Evolutionary conservation across 1,140 invertebrate genomes (phyloP), one percentile per base, ranked within the genome.

Genomic region (Drosophila sturtevanti): DNA sequence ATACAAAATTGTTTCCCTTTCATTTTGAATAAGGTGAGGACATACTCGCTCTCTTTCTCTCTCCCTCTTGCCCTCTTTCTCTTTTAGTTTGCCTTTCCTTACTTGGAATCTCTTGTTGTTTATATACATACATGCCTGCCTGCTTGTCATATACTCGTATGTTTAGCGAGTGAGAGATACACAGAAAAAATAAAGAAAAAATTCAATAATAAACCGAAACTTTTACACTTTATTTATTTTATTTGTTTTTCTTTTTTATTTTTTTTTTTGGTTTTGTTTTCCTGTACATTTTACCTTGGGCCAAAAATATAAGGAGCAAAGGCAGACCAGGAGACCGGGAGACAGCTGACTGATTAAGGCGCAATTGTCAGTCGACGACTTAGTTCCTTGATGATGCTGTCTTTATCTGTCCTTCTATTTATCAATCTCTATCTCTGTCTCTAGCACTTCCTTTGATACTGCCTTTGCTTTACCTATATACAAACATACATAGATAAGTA

Each of bases 261-360:
- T 55, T 14, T 14, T 6, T 7, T 31, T 55, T 31, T 9, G n/a
- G 27, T 31, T 31, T 16, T 7, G 41, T 12, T 31, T 31, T 31
- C 27, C 27, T 31, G 2, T 31, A 31, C 7, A 31, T 44, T 44
- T 44, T 16, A 16, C 41, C 41, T 21, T 48, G 41, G 41, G 41
- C 41, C 41, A 48, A 21, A 41, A 24, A n/a, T 37, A 24, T 44
- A 48, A 51, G 14, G 55, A n/a, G 9, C 16, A 27, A 37, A 44
- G 44, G 41, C 14, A 11, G 0, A 31, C 5, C 5, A 31, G 22
- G 2, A 4, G 41, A 16, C 10, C 11, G 4, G 72, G 16, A 38
- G 59, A 54, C 79, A 68, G 62, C 68, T 74, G 69, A 74, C 72
- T 79, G 79, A 84, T 82, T 84, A 79, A 76, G 71, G 48, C 79